A percentile compares a stretch with the other conserved stretches of the same genome.
These are phyloP conservation scores for Hystrix cristata DNA, from an alignment of 2,113 vertebrate genomes.

Conservation along the genomic window DNA sequence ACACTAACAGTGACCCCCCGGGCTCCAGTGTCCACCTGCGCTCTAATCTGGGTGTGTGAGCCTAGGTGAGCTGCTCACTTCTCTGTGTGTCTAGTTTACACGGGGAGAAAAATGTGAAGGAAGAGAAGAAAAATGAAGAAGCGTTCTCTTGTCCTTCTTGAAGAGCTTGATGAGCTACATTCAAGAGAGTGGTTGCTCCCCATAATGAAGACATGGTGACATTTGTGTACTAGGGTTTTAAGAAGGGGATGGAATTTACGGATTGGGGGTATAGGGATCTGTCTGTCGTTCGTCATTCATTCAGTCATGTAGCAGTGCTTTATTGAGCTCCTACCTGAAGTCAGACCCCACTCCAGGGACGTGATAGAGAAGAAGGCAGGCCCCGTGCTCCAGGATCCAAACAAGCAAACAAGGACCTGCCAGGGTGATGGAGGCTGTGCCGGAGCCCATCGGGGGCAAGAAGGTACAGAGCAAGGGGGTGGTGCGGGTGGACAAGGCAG, in stretches of 20 bases:
- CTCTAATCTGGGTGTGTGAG: not conserved
- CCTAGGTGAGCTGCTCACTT: not conserved
- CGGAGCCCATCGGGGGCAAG: accelerated
- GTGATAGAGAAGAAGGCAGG: not conserved
- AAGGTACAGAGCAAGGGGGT: not conserved
- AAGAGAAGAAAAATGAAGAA: not conserved
- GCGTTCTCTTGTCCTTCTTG: not conserved
- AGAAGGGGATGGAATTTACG: not conserved
- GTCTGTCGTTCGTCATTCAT: not conserved
- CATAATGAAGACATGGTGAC: not conserved
- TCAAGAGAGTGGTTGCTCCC: not conserved
- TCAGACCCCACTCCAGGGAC: not conserved
- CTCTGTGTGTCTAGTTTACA: not conserved
- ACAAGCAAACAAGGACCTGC: not conserved
- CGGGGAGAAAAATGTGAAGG: not conserved
- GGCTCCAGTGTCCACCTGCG: not conserved
- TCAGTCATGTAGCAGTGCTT: not conserved
- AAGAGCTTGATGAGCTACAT: not conserved
- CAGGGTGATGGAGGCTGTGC: not conserved
- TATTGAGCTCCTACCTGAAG: not conserved
- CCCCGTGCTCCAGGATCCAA: not conserved
- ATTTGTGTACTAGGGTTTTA: not conserved
- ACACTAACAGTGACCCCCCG: not conserved
- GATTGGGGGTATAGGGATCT: not conserved
- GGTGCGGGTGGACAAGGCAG: not conserved